These are phyloP conservation scores for Balaenoptera acutorostrata DNA, from an alignment of 2,113 vertebrate genomes.

Conservation along the genomic window DNA sequence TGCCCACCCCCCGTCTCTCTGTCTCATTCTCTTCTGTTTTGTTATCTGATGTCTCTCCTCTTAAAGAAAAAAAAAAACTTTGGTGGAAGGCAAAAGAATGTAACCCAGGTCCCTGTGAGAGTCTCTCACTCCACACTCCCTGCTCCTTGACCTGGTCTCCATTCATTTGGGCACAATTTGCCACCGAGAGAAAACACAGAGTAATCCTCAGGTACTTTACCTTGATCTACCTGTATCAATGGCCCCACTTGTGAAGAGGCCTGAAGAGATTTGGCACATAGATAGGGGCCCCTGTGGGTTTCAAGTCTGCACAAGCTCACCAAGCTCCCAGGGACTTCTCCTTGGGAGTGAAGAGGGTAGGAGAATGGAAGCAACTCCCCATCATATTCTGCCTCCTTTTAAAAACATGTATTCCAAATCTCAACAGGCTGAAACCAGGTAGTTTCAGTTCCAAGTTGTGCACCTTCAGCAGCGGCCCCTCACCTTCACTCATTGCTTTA, in stretches of 20 bases:
- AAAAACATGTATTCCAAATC: not conserved
- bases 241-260: not conserved
- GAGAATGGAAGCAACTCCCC: not conserved
- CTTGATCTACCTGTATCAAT: not conserved
- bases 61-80: not conserved
- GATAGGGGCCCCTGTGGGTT: not conserved
- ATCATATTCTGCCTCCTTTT: not conserved
- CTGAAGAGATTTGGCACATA: not conserved
- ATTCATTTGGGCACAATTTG: not conserved
- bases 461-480: accelerated
- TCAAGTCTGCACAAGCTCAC: not conserved
- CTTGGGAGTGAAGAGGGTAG: not conserved
- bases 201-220: conserved; percentile 5
- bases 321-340: accelerated
- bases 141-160: not conserved
- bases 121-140: accelerated
- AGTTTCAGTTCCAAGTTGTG: not conserved
- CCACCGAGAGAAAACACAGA: not conserved
- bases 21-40: not conserved
- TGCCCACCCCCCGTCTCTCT: not conserved
- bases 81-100: not conserved
- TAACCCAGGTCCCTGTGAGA: accelerated
- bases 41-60: not conserved
- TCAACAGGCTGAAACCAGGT: not conserved
- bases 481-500: not conserved